phyloP scores from a whole-genome alignment of 2,113 vertebrate genomes.

The Scomber scombrus region DNA sequence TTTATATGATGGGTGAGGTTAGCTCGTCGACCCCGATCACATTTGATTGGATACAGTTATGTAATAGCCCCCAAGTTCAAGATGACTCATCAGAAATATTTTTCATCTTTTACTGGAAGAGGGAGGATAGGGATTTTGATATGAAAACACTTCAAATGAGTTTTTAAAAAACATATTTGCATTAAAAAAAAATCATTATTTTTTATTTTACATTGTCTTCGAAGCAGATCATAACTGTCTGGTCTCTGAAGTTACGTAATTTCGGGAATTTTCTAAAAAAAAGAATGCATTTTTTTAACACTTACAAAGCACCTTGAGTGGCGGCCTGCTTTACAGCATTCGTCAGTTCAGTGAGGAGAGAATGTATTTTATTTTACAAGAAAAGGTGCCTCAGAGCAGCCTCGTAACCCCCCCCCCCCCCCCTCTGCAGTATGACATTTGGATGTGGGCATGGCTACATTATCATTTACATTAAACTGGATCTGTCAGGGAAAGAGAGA shows the following conservation, averaged over 20 bases:
- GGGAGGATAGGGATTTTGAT: neutral
- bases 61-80: neutral
- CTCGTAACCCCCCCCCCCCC: neutral
- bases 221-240: neutral
- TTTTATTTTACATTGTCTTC: neutral
- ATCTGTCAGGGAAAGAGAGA: neutral
- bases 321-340: neutral
- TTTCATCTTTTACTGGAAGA: neutral
- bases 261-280: neutral
- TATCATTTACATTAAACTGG: neutral
- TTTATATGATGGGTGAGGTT: neutral
- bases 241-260: neutral
- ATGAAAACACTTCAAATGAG: no score
- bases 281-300: neutral
- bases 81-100: no score
- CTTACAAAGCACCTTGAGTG: neutral
- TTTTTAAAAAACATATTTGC: neutral
- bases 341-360: neutral
- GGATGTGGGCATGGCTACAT: neutral
- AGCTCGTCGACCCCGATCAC: neutral
- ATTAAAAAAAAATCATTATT: no score
- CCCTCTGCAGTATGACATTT: neutral
- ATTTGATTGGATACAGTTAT: neutral
- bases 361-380: slow-evolving; percentile 9
- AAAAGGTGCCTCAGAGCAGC: slow-evolving; percentile 12